Conservation (phyloP, 2,888 invertebrate species). For the Spilarctia lutea region DNA sequence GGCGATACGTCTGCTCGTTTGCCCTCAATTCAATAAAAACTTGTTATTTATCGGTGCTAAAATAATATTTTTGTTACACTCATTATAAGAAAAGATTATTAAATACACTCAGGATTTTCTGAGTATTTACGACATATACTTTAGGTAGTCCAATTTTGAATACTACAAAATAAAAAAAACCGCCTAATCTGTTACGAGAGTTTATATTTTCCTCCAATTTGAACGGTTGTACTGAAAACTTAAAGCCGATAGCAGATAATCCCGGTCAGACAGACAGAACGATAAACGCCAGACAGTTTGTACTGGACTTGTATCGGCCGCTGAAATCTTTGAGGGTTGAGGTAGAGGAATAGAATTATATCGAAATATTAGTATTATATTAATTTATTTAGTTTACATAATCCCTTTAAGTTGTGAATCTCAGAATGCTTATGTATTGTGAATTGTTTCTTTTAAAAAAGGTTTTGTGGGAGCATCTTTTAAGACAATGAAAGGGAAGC, state of each 20-base stretch:
- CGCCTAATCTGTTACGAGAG: not conserved
- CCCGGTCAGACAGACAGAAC: conserved; percentile 31
- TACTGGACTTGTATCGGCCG: conserved; percentile 23
- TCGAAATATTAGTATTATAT: not conserved
- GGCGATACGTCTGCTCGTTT: too few species aligned
- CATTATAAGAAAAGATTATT: too few species aligned
- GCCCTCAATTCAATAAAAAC: too few species aligned
- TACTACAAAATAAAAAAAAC: not conserved
- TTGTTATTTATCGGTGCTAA: too few species aligned
- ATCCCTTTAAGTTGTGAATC: too few species aligned
- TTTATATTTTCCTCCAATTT: conserved; percentile 12
- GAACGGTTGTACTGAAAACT: conserved; percentile 23
- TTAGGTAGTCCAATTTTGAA: not conserved
- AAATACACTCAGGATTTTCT: too few species aligned
- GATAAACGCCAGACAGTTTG: conserved; percentile 38
- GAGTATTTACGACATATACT: too few species aligned
- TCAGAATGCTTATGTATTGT: too few species aligned
- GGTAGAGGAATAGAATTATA: not conserved
- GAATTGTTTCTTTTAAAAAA: too few species aligned
- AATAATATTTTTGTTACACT: too few species aligned
- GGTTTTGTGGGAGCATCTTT: too few species aligned
- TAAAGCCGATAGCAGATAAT: conserved; percentile 42
- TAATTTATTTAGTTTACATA: not conserved
- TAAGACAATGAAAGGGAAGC: too few species aligned
- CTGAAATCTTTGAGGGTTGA: conserved; percentile 21